Percentiles rank a stretch among this genome's conserved stretches.
Evolutionary conservation across 2,113 vertebrate genomes (phyloP).

Genomic region (Chauna torquata): DNA sequence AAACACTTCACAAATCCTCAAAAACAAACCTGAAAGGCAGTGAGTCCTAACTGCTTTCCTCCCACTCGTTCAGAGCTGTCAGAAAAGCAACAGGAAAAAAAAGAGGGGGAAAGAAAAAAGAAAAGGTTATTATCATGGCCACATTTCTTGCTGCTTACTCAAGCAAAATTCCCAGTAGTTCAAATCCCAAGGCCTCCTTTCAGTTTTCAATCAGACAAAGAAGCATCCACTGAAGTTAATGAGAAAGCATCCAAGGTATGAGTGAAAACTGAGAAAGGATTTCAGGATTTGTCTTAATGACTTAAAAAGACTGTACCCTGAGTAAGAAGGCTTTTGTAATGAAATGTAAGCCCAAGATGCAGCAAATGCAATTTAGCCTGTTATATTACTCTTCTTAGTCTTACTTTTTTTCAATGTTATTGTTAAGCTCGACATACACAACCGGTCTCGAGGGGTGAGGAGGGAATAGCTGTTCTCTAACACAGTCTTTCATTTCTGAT

Average conservation of each 20-base stretch:
- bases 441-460: not conserved
- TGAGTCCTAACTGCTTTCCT: slow-evolving; percentile 12
- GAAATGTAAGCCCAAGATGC: slow-evolving; percentile 8
- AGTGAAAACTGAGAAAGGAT: slow-evolving; percentile 38
- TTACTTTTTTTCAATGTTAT: slow-evolving; percentile 14
- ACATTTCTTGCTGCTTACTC: slow-evolving; percentile 34
- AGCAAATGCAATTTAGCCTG: slow-evolving; percentile 35
- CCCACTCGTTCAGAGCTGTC: slow-evolving; percentile 37
- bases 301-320: slow-evolving; percentile 4
- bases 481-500: slow-evolving; percentile 39
- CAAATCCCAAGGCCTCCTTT: slow-evolving; percentile 30
- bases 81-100: slow-evolving; percentile 27
- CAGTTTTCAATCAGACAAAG: slow-evolving; percentile 28
- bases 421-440: not conserved
- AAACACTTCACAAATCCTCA: slow-evolving; percentile 20
- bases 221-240: slow-evolving; percentile 27
- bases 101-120: not conserved
- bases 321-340: slow-evolving; percentile 18
- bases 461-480: slow-evolving; percentile 26
- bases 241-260: not conserved
- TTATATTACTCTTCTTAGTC: slow-evolving; percentile 48
- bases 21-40: slow-evolving; percentile 22
- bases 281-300: slow-evolving; percentile 32
- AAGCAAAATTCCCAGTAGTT: slow-evolving; percentile 35
- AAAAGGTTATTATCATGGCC: slow-evolving; percentile 20